Evolutionary conservation across 2,797 vertebrate genomes (phyloP), one percentile per base, ranked within the genome.

Genomic region (Myripristis murdjan): DNA sequence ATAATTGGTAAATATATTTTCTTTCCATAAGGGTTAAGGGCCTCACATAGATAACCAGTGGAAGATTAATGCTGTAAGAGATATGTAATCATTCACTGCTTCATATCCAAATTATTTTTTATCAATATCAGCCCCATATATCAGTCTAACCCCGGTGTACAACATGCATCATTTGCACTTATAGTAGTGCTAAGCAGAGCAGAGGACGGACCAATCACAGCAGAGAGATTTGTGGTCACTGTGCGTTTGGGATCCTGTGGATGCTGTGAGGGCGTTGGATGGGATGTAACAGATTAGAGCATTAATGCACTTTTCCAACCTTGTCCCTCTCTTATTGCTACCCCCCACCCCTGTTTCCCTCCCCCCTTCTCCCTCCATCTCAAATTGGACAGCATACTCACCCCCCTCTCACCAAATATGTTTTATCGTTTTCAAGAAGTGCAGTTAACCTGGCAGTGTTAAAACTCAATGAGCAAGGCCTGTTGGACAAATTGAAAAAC

Each of bases 401-500:
- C 95, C 95, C 96, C 96, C 95, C n/a, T 96, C 96, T 96, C 96
- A 96, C 97, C 96, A 96, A 97, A 95, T 98, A 97, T 97, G 96
- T 96, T 97, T 97, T 97, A 97, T 98, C 96, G 96, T 98, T 97
- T 91, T 97, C 96, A 98, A 98, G 97, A 99, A 99, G 99, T 95
- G 97, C 97, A 69, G 97, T 99, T 96, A 99, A 99, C 97, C 97
- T 98, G 87, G 97, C 97, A 95, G 97, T 98, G 90, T 81, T 98
- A 97, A 98, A 98, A 97, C 96, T 98, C 96, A 98, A 98, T 96
- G 97, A 98, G 91, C 97, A 99, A 96, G 97, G 97, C 93, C 97
- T 99, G 72, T 97, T 99, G 97, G 97, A 99, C 97, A 99, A 99
- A 98, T 97, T 99, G 97, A 99, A 99, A 98, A 98, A 98, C 97